phyloP scores from a whole-genome alignment of 2,113 vertebrate genomes.

The Cryptotis parvus region DNA sequence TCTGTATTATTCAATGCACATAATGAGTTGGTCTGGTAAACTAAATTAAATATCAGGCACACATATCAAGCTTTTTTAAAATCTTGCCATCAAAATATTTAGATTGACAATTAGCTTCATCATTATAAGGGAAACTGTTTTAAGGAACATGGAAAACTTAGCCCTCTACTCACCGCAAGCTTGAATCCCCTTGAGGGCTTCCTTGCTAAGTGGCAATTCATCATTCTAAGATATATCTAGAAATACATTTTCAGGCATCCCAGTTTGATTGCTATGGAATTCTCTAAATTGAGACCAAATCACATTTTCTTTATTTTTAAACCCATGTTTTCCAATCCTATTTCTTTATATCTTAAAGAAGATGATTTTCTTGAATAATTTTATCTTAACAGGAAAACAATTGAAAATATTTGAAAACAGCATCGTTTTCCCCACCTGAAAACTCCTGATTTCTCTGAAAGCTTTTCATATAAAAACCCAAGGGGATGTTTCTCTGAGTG shows the following conservation, averaged over 20 bases:
- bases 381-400: constrained; percentile 22
- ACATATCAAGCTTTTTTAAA: not conserved
- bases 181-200: not conserved
- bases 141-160: not conserved
- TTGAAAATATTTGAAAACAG: constrained; percentile 69
- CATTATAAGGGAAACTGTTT: constrained; percentile 22
- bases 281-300: constrained; percentile 51
- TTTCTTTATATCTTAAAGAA: constrained; percentile 37
- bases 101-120: not conserved
- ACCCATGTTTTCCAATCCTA: not conserved
- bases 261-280: constrained; percentile 11
- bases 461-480: constrained; percentile 19
- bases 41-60: not conserved
- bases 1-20: not conserved
- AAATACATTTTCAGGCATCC: constrained; percentile 1
- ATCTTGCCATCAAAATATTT: not conserved
- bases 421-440: constrained; percentile 45
- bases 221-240: not conserved
- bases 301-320: constrained; percentile 32
- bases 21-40: constrained; percentile 19
- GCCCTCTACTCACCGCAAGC: not conserved
- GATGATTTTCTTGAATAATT: not conserved
- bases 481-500: constrained; percentile 48
- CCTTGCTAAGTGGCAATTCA: not conserved
- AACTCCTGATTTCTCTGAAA: constrained; percentile 61